Base-by-base conservation (phyloP, 2,797 vertebrate species). In the Acrossocheilus fasciatus region DNA sequence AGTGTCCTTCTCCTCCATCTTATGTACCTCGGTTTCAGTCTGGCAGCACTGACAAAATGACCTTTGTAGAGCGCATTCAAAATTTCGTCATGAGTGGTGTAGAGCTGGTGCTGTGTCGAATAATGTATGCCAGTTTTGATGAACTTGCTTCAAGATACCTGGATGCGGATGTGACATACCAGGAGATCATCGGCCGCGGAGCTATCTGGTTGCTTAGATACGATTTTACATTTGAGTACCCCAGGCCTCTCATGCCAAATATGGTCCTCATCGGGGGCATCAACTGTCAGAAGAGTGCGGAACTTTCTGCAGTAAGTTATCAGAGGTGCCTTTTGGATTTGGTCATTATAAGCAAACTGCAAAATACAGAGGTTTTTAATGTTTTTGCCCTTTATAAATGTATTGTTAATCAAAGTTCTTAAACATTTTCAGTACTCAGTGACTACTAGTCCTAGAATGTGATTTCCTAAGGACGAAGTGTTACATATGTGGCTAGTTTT, bases 221-320 rank as follows among this genome's bases (percentile, higher is more conserved):
- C 0, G 97, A 97, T 89, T 96, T 96, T 62, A 91, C 92, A 0
- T 90, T 97, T 78, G 96, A 97, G 64, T 90, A 86, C 41, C 94
- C 95, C 14, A 95, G 94, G 6, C 97, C 96, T 4, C 45, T 97
- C 30, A 97, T 97, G 96, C 97, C 97, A 6, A 97, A 96, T 9
- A 90, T 96, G 86, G 70, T 96, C 52, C 88, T 93, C 18, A 92
- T 96, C 0, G 96, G 97, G 17, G 96, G 96, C 45, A 94, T 98
- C 64, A 98, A 96, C 89, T 98, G 97, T 91, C 90, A 86, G 4
- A 18, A 93, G 62, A 94, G 91, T 89, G 93, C 94, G 34, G 90
- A 89, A 0, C 91, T 98, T 0, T 57, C 93, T 66, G 89, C 94
- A 91, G 97, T 97, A 80, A 94, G 95, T 94, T 23, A 57, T 15